Evolutionary conservation across 2,113 vertebrate species (phyloP).

Genomic region (Accipiter virgatus): DNA sequence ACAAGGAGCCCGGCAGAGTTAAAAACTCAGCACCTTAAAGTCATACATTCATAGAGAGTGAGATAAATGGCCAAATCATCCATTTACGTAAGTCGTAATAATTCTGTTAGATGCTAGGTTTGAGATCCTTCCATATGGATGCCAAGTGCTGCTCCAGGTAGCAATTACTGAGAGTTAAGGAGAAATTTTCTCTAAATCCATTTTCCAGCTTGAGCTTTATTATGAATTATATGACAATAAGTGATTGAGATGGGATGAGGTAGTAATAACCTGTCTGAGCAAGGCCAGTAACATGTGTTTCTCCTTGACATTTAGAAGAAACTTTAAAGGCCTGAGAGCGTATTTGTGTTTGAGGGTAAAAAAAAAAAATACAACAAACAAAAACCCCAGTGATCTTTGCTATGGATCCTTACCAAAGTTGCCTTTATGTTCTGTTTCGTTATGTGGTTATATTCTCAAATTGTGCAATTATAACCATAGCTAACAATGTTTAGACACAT

Average conservation of each 20-base stretch:
- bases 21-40: not conserved
- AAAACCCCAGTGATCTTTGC: not conserved
- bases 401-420: not conserved
- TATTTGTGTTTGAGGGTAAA: not conserved
- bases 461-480: not conserved
- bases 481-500: not conserved
- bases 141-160: constrained; percentile 2
- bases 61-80: not conserved
- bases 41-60: not conserved
- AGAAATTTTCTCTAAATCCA: not conserved
- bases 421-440: not conserved
- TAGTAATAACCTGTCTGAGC: not conserved
- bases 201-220: constrained; percentile 20
- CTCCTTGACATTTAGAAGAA: not conserved
- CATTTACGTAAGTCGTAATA: not conserved
- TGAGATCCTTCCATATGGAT: not conserved
- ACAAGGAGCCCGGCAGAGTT: not conserved
- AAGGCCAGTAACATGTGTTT: not conserved
- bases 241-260: not conserved
- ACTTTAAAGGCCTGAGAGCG: not conserved
- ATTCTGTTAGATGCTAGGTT: not conserved
- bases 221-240: not conserved
- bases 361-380: too few species aligned
- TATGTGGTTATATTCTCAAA: not conserved
- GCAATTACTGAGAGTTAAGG: not conserved